Evolutionary conservation across 2,113 vertebrate species (phyloP).

Genomic region (Xenopus borealis): DNA sequence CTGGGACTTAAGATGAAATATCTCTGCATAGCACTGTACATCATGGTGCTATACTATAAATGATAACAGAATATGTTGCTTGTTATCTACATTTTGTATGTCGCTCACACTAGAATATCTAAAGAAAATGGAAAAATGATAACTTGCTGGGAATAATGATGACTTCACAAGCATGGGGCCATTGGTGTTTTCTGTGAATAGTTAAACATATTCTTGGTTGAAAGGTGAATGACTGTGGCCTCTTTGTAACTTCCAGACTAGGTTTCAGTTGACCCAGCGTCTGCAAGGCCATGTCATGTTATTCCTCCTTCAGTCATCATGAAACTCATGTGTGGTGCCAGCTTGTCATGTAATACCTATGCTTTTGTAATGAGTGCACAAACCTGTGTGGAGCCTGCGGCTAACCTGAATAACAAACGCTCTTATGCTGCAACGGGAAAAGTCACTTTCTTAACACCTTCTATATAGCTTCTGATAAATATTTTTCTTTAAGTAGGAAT

Average conservation of each 20-base stretch:
- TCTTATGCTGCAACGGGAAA: neutral
- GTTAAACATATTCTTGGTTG: conserved; percentile 47
- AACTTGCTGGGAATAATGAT: too few relatives aligned
- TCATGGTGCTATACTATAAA: too few relatives aligned
- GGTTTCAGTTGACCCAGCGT: conserved; percentile 36
- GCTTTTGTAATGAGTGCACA: conserved; percentile 36
- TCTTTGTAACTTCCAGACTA: conserved; percentile 39
- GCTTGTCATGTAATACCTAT: conserved; percentile 43
- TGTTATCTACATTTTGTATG: too few relatives aligned
- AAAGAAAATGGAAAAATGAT: too few relatives aligned
- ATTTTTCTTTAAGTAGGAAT: too few relatives aligned
- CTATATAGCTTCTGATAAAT: too few relatives aligned
- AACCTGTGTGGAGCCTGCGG: conserved; percentile 7
- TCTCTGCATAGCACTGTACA: too few relatives aligned
- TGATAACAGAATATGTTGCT: too few relatives aligned
- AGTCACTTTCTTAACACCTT: too few relatives aligned
- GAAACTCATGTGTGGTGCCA: conserved; percentile 43
- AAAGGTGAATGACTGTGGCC: conserved; percentile 45
- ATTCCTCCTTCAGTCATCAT: conserved; percentile 46
- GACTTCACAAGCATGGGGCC: too few relatives aligned
- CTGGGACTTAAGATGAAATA: too few relatives aligned
- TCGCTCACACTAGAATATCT: too few relatives aligned
- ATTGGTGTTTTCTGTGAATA: neutral
- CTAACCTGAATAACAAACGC: conserved; percentile 6
- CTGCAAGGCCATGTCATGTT: conserved; percentile 45